Evolutionary conservation across 1,140 invertebrate genomes (phyloP), one percentile per base, ranked within the genome.

Genomic region (Cecropterus lyciades): DNA sequence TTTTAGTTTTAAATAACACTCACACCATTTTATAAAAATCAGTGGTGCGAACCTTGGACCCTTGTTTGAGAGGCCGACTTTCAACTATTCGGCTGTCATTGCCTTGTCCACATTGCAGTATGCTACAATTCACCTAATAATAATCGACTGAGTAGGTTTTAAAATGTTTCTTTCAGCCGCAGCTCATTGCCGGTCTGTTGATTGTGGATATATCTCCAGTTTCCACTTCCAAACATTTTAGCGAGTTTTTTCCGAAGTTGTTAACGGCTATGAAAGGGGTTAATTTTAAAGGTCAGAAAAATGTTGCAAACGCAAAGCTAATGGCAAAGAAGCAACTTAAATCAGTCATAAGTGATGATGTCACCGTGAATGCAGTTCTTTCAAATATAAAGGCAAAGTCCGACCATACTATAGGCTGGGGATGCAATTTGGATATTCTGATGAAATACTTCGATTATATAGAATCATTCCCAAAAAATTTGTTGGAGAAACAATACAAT

Each of bases 151-250:
- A 15, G 16, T 9, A 9, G 30, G 1, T 33, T 10, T 4, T 33
- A 33, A 62, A 20, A 46, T 14, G 48, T 52, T 46, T 20, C 15
- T 83, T 87, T 11, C 83, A 96, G 95, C 95, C 96, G 30, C 85
- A 95, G 63, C 70, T 94, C 27, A 92, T 97, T 0, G 93, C 96
- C 15, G 95, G 95, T 62, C 82, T 97, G 20, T 86, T 97, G 14
- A 93, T 97, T 0, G 93, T 96, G 30, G 97, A 98, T 77, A 94
- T 97, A 64, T 95, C 95, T 11, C 96, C 97, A 0, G 73, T 94
- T 0, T 92, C 92, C 53, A 84, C 89, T 0, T 93, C 94, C 49
- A 87, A 89, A 17, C 89, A 93, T 74, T 87, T 95, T 1, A 71
- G 84, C 24, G 77, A 88, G 1, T 92, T 67, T 14, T 77, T 95